These are phyloP conservation scores for Caenorhabditis parvicauda DNA, from an alignment of 2,888 invertebrate species.

Conservation along the genomic window DNA sequence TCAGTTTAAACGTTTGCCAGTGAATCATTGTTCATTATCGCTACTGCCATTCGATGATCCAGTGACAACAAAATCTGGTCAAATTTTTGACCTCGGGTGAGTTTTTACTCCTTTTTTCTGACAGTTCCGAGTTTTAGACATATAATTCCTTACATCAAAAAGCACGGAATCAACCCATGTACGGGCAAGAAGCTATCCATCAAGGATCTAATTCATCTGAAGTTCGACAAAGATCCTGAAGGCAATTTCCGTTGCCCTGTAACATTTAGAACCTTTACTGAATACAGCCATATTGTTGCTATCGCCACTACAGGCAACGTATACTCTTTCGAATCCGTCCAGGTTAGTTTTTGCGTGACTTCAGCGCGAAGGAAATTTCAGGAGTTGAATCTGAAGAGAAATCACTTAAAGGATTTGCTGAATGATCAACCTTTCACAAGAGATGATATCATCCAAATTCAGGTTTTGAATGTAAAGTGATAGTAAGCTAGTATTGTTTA, in stretches of 20 bases:
- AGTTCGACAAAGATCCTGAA: constrained; percentile 82
- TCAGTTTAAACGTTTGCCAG: constrained; percentile 86
- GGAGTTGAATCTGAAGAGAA: constrained; percentile 88
- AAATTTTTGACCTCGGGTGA: constrained; percentile 83
- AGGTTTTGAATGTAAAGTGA: constrained; percentile 11
- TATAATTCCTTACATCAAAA: constrained; percentile 64
- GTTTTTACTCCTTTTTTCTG: constrained; percentile 4
- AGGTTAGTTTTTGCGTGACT: constrained; percentile 3
- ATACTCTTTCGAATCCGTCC: constrained; percentile 76
- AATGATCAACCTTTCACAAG: constrained; percentile 83
- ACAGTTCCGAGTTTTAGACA: constrained; percentile 36
- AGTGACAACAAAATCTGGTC: constrained; percentile 83
- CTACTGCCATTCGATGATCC: constrained; percentile 89
- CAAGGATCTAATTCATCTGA: constrained; percentile 80
- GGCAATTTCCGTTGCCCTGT: constrained; percentile 62
- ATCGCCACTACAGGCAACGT: constrained; percentile 90
- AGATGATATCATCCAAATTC: constrained; percentile 82
- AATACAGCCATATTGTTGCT: constrained; percentile 88
- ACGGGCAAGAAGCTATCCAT: constrained; percentile 83
- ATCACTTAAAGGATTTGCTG: constrained; percentile 76
- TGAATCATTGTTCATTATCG: constrained; percentile 72
- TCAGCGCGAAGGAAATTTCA: constrained; percentile 1
- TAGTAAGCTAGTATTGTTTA: too few species aligned
- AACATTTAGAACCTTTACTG: constrained; percentile 74
- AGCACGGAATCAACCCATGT: constrained; percentile 88